These are phyloP conservation scores for Anoplophora glabripennis DNA, from an alignment of 1,140 invertebrate genomes.

Conservation along the genomic window DNA sequence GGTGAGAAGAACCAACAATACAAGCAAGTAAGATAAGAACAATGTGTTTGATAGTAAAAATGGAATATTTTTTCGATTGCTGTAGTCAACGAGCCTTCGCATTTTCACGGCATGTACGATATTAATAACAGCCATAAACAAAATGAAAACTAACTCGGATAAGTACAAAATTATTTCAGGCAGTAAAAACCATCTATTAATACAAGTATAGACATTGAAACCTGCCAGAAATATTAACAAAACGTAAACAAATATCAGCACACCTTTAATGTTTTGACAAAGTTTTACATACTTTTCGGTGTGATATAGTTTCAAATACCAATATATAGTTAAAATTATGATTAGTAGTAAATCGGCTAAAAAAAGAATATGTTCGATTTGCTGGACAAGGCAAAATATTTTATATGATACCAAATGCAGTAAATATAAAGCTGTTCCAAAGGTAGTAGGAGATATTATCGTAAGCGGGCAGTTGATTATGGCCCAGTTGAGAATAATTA, in stretches of 20 bases:
- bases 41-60: background rate
- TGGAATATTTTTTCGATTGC: too few relatives aligned
- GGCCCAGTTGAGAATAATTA: conserved; percentile 18
- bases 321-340: conserved; percentile 9
- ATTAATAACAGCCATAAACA: conserved; percentile 21
- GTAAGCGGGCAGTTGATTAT: conserved; percentile 13
- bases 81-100: background rate
- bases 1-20: too few relatives aligned
- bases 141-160: conserved; percentile 2
- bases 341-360: conserved; percentile 6
- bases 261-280: conserved; percentile 1
- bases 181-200: background rate
- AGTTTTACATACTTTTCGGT: conserved; percentile 7
- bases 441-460: conserved; percentile 5
- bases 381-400: conserved; percentile 12
- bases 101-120: conserved; percentile 15
- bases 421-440: background rate
- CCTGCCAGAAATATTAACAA: background rate
- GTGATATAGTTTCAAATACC: conserved; percentile 20
- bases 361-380: conserved; percentile 4
- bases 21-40: background rate
- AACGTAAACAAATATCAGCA: conserved; percentile 7
- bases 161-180: background rate
- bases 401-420: background rate
- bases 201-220: background rate